Evolutionary conservation across 2,888 invertebrate genomes (phyloP), one percentile per base, ranked within the genome.

Genomic region (Alsophila aescularia): DNA sequence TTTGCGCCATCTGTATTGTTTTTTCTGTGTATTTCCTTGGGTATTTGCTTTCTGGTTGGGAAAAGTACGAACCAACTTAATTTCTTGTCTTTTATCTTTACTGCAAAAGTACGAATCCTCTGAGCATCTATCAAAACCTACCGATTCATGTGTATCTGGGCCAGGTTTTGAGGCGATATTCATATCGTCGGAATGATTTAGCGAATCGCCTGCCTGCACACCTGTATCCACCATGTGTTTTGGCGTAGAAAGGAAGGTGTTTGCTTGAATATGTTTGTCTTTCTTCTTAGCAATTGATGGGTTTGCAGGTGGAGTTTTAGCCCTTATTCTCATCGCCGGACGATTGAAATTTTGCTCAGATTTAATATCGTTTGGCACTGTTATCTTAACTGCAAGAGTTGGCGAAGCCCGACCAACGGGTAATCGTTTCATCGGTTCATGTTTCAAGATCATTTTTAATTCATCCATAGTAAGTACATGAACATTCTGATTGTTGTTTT

Each of bases 1-100:
- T 62, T 72, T 75, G 10, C 78, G 73, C 81, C 83, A 83, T 64
- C 74, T 77, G 27, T 72, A 77, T 45, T 69, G 62, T 53, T 64
- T 77, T 41, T 66, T 73, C 12, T 64, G 62, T 14, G 21, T 50
- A 50, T 32, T 60, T 42, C 62, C 62, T 43, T 63, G 61, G 18
- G 49, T 37, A 15, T 18, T 37, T n/a, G 27, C 7, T 24, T 34
- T 41, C 49, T 56, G 18, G 10, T 27, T 13, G n/a, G 18, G 10
- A 16, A 15, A 12, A 18, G 6, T 18, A 9, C 18, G 42, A 9
- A 1, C n/a, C 18, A 18, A 35, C 14, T 34, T 43, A 9, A 29
- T 36, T 9, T 35, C 29, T 13, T n/a, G 16, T 3, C 9, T 10
- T 14, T 3, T 14, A n/a, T 5, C 18, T 15, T 39, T 13, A 15